These are phyloP conservation scores for Piliocolobus tephrosceles DNA, from an alignment of 2,113 vertebrate genomes.

Conservation along the genomic window DNA sequence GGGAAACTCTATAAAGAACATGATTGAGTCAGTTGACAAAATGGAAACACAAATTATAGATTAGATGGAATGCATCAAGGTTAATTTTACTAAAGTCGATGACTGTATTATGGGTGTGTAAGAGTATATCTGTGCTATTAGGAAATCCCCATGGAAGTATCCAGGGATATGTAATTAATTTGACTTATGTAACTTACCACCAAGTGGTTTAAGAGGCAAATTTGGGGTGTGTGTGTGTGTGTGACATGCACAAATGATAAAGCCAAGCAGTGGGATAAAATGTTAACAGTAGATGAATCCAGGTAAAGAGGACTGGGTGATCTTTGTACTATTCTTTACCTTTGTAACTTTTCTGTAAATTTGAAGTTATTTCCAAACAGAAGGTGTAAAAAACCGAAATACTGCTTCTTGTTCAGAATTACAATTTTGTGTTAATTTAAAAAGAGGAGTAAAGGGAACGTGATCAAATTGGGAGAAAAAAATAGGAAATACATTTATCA, in stretches of 20 bases:
- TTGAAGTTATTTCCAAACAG: background rate
- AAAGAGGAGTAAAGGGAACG: background rate
- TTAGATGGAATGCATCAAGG: background rate
- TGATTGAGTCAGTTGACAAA: background rate
- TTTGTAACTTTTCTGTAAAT: background rate
- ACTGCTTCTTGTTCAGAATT: background rate
- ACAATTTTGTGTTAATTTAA: background rate
- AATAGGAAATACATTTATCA: background rate
- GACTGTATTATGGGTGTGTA: rapidly evolving
- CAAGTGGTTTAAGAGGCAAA: background rate
- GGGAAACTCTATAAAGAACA: no score
- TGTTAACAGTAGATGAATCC: no score
- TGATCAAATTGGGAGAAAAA: background rate
- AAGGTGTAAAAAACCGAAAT: background rate
- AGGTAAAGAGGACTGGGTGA: background rate
- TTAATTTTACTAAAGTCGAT: background rate
- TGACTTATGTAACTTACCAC: no score
- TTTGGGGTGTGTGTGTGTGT: background rate
- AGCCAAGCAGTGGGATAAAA: background rate
- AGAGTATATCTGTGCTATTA: background rate
- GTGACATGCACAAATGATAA: background rate
- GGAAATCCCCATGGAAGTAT: background rate
- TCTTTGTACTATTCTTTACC: background rate
- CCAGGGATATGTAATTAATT: no score
- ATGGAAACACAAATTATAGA: background rate